phyloP scores from a whole-genome alignment of 1,140 invertebrate genomes.

The Lineus longissimus region DNA sequence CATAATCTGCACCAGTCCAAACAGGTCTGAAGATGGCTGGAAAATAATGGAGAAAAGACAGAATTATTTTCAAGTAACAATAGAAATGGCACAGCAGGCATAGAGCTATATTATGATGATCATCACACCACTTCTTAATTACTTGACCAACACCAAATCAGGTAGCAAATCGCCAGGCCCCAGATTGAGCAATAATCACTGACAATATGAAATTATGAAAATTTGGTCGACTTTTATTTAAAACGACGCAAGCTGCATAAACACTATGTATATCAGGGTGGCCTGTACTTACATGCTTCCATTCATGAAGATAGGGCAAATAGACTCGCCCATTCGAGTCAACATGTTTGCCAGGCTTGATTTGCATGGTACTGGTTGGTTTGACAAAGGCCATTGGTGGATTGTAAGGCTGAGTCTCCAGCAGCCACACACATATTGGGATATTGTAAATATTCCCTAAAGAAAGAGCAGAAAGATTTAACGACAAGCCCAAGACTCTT shows the following conservation, averaged over 20 bases:
- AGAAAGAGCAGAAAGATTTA: conserved; percentile 25
- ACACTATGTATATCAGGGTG: no score
- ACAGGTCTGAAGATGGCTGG: conserved; percentile 75
- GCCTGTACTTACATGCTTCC: conserved; percentile 73
- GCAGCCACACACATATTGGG: conserved; percentile 91
- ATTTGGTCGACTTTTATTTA: no score
- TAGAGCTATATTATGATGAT: no score
- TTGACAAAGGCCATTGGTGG: conserved; percentile 97
- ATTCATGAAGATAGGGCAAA: conserved; percentile 93
- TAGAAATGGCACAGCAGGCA: neutral
- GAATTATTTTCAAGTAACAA: conserved; percentile 4
- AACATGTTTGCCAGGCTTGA: conserved; percentile 90
- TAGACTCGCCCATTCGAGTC: conserved; percentile 95
- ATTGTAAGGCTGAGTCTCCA: conserved; percentile 95
- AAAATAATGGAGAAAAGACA: no score
- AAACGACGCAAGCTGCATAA: no score
- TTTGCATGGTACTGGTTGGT: conserved; percentile 91
- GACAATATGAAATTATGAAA: no score
- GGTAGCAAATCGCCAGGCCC: no score
- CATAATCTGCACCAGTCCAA: conserved; percentile 85
- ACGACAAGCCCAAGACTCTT: no score
- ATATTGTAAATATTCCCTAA: conserved; percentile 87
- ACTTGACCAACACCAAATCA: no score
- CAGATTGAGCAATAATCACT: no score
- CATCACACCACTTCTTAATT: no score